Conservation (phyloP, 92 coral and sea anemone species). For the Diadumene lineata region DNA sequence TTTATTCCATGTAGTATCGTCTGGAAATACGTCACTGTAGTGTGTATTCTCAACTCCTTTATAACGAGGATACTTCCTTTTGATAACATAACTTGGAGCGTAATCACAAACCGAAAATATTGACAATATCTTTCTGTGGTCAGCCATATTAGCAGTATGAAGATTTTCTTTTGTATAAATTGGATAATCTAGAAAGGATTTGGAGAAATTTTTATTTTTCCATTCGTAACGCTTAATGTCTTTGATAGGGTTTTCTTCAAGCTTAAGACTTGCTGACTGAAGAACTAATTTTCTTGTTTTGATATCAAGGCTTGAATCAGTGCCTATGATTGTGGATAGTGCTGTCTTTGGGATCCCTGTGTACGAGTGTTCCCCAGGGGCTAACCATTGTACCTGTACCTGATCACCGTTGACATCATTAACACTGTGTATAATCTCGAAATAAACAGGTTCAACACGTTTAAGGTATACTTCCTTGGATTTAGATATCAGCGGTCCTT, state of each 20-base stretch:
- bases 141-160: neutral
- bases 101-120: conserved; percentile 36
- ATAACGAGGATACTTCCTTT: conserved; percentile 42
- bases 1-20: conserved; percentile 65
- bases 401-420: conserved; percentile 61
- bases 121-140: conserved; percentile 15
- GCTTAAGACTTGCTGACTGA: conserved; percentile 17
- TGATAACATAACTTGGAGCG: conserved; percentile 42
- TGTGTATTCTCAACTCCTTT: conserved; percentile 74
- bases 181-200: conserved; percentile 25
- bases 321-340: conserved; percentile 53
- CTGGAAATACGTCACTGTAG: conserved; percentile 69
- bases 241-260: conserved; percentile 20
- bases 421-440: conserved; percentile 67
- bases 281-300: neutral
- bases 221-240: neutral
- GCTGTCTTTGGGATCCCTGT: conserved; percentile 22
- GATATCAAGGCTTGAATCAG: conserved; percentile 11
- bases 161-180: neutral
- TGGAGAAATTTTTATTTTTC: conserved; percentile 20
- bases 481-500: neutral
- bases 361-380: conserved; percentile 47
- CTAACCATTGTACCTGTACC: conserved; percentile 67
- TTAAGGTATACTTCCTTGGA: conserved; percentile 42
- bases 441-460: conserved; percentile 41